phyloP scores from a whole-genome alignment of 1,140 invertebrate species.

The Temnothorax longispinosus region DNA sequence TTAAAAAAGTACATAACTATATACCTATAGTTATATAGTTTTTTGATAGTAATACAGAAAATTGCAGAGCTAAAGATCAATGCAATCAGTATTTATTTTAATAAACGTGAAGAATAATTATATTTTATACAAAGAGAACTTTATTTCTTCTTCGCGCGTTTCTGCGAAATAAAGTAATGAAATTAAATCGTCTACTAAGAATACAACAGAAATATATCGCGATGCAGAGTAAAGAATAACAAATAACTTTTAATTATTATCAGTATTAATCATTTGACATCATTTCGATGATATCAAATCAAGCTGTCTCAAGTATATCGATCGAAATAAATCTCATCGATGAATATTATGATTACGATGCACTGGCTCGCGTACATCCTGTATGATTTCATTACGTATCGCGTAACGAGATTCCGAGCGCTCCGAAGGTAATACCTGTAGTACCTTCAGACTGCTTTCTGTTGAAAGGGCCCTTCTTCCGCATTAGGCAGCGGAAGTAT shows the following conservation, averaged over 20 bases:
- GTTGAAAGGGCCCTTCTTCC: slow-evolving; percentile 58
- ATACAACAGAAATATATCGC: not conserved
- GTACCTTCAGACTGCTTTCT: slow-evolving; percentile 47
- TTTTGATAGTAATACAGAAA: not conserved
- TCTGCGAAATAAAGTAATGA: not conserved
- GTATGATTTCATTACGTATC: slow-evolving; percentile 36
- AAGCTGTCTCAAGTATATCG: not conserved
- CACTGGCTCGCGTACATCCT: not conserved
- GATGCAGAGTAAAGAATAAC: not conserved
- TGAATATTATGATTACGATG: not conserved
- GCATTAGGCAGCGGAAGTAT: slow-evolving; percentile 56
- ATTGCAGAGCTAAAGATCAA: not conserved
- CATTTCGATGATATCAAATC: not conserved
- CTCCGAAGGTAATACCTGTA: slow-evolving; percentile 10
- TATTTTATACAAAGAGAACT: not conserved
- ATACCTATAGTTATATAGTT: not conserved
- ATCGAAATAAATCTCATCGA: not conserved
- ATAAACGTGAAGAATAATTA: not conserved
- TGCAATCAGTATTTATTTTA: not conserved
- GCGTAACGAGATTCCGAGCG: slow-evolving; percentile 27
- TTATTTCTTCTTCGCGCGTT: not conserved
- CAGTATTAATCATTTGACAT: not conserved
- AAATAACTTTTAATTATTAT: not conserved
- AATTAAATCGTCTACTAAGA: not conserved
- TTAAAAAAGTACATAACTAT: not conserved